Percentiles rank a stretch among this genome's conserved stretches.
Evolutionary conservation across 2,888 invertebrate genomes (phyloP).

Genomic region (Chalcis sispes): DNA sequence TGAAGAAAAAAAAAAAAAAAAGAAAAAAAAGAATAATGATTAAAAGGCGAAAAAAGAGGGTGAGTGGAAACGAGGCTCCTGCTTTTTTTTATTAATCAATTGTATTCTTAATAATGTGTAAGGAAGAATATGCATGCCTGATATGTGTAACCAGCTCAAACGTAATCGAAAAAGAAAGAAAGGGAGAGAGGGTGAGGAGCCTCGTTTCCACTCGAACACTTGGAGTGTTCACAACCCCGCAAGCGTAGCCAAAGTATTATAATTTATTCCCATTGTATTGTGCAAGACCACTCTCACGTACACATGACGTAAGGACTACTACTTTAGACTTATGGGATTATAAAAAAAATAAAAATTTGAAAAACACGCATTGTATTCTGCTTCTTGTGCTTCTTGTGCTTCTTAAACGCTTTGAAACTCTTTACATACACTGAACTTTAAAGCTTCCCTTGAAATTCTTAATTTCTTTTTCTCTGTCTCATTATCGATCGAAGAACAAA

Average conservation of each 20-base stretch:
- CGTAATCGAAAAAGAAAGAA: conserved; percentile 4
- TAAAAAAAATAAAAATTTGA: conserved; percentile 71
- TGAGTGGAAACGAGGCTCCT: conserved; percentile 46
- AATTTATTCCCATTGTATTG: conserved; percentile 76
- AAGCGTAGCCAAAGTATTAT: conserved; percentile 76
- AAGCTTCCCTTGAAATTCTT: conserved; percentile 39
- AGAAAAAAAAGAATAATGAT: background rate
- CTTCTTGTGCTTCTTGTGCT: conserved; percentile 55
- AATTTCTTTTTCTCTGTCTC: conserved; percentile 52
- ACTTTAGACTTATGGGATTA: conserved; percentile 76
- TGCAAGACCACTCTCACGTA: conserved; percentile 74
- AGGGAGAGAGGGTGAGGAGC: conserved; percentile 29
- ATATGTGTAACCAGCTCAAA: conserved; percentile 52
- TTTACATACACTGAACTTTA: conserved; percentile 32
- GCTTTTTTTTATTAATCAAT: conserved; percentile 34
- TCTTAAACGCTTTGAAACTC: conserved; percentile 26
- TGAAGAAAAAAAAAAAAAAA: conserved; percentile 35
- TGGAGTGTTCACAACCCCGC: conserved; percentile 47
- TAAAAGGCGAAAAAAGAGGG: conserved; percentile 50
- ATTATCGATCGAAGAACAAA: conserved; percentile 26
- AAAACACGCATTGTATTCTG: conserved; percentile 61
- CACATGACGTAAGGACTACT: conserved; percentile 73
- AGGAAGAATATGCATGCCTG: conserved; percentile 47
- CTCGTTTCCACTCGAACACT: conserved; percentile 52
- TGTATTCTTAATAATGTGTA: conserved; percentile 40